A percentile compares a stretch with the other conserved stretches of the same genome.
Conservation (phyloP, 2,113 vertebrate species). For the cat (Felis catus) region F.catus_Fca126_mat1.0 CM031418.1:123004001-123004500, state of each 20-base stretch:
- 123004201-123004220: too few species aligned
- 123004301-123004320: too few species aligned
- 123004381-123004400: background rate
- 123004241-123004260: too few species aligned
- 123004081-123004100: background rate
- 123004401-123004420: background rate
- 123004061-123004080: background rate
- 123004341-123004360: too few species aligned
- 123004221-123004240: too few species aligned
- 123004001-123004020: too few species aligned
- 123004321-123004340: too few species aligned
- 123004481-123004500: accelerated
- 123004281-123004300: too few species aligned
- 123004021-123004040: too few species aligned
- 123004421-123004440: background rate
- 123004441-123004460: background rate
- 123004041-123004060: background rate
- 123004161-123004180: too few species aligned
- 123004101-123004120: background rate
- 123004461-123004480: background rate
- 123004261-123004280: too few species aligned
- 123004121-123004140: background rate
- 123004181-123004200: too few species aligned
- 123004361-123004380: background rate
- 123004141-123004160: background rate